phyloP scores from a whole-genome alignment of 2,888 invertebrate genomes.

The Stenodema calcarata region DNA sequence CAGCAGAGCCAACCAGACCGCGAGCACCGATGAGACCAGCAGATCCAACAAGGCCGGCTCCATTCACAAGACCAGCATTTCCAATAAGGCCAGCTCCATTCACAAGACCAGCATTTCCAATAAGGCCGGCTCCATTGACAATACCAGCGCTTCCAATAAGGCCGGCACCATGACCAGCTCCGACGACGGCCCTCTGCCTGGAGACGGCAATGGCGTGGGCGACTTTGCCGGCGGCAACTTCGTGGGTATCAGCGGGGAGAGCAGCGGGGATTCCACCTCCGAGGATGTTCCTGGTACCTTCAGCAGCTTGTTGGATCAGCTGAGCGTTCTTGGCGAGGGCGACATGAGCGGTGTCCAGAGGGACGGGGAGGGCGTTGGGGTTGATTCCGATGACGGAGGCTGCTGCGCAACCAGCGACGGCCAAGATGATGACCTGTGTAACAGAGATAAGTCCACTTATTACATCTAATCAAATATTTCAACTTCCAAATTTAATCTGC shows the following conservation, averaged over 20 bases:
- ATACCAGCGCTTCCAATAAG: neutral
- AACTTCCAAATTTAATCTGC: no score
- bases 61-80: neutral
- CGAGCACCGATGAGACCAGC: neutral
- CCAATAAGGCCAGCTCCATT: neutral
- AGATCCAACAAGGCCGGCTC: neutral
- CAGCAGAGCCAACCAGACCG: neutral
- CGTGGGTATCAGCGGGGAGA: slow-evolving; percentile 58
- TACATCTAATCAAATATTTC: no score
- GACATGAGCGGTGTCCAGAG: slow-evolving; percentile 62
- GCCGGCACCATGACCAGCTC: neutral
- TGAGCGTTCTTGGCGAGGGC: slow-evolving; percentile 60
- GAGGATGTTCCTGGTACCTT: slow-evolving; percentile 56
- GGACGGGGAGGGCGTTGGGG: slow-evolving; percentile 50
- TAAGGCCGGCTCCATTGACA: neutral
- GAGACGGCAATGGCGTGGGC: slow-evolving; percentile 56
- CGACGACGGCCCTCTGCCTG: slow-evolving; percentile 54
- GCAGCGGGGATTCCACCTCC: slow-evolving; percentile 51
- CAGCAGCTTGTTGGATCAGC: slow-evolving; percentile 62
- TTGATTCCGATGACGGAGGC: slow-evolving; percentile 48
- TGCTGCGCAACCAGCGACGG: slow-evolving; percentile 31
- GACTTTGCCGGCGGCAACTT: slow-evolving; percentile 60
- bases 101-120: slow-evolving; percentile 2
- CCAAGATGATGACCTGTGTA: slow-evolving; percentile 34
- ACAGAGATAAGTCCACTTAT: neutral